Base-by-base conservation (phyloP, 1,140 invertebrate species). In the Apis florea region DNA sequence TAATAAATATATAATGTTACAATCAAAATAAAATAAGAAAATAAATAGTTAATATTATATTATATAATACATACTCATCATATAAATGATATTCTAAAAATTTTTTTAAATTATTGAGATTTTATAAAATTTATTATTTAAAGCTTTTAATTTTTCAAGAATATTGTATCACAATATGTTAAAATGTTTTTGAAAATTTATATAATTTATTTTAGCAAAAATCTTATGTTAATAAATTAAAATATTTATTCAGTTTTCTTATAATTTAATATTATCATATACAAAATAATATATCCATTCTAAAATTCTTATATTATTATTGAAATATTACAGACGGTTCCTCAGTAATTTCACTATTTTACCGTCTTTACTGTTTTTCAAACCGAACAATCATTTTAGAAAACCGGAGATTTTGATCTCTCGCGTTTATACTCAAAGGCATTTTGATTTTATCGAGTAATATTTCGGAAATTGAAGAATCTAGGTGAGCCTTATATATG, bases 401-500 rank as follows among this genome's bases (percentile, higher is more conserved):
- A 24, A 47, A 69, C 56, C 66, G 31, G 49, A 77, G 21, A 58
- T 47, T 70, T 77, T 31, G 26, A 59, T 66, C 78, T 80, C 40
- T 63, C n/a, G 56, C 17, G 64, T 63, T 56, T 53, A 19, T 47
- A 58, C 49, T 12, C n/a, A 77, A 47, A 64, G 12, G 0, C 17
- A 8, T 47, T 40, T 40, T 76, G 21, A 58, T 54, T 76, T 61
- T 56, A n/a, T 82, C n/a, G 10, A 31, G 6, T 40, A 54, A 82
- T 21, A 69, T 21, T 63, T 70, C 1, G 17, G 40, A 40, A 13
- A 76, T 51, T 70, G 13, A 63, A 40, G 19, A 21, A 58, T 82
- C 58, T 76, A 89, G 87, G 88, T 89, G 83, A 89, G 87, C 71
- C 31, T 21, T 40, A 5, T 17, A 61, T 0, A 40, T 40, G 6